Conservation (phyloP, 2,113 vertebrate species). For the Myrmecobius fasciatus region DNA sequence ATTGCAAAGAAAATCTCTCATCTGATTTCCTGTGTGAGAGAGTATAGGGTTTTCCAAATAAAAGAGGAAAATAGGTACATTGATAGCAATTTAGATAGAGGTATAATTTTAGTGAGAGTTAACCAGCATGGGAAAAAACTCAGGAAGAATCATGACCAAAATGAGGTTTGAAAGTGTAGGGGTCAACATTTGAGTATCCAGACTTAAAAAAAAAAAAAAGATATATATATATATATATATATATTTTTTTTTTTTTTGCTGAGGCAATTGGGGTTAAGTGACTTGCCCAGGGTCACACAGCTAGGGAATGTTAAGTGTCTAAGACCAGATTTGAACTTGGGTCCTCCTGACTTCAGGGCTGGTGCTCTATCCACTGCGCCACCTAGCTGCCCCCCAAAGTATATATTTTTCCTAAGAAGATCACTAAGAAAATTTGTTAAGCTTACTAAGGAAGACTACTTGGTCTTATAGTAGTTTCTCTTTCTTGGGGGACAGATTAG, state of each 20-base stretch:
- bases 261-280: too few relatives aligned
- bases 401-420: too few relatives aligned
- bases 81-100: constrained; percentile 19
- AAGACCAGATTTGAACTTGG: too few relatives aligned
- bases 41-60: constrained; percentile 53
- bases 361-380: too few relatives aligned
- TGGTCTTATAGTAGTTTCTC: background rate
- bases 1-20: constrained; percentile 53
- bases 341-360: too few relatives aligned
- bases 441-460: background rate
- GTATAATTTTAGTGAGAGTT: background rate
- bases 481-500: background rate
- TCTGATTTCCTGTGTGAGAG: constrained; percentile 45
- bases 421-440: too few relatives aligned
- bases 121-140: background rate
- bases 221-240: too few relatives aligned
- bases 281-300: too few relatives aligned
- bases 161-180: background rate
- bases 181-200: background rate
- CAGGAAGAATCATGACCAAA: background rate
- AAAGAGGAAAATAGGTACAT: constrained; percentile 36
- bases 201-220: background rate
- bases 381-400: too few relatives aligned
- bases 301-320: too few relatives aligned
- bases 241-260: too few relatives aligned